Evolutionary conservation across 1,140 invertebrate genomes (phyloP).

Genomic region (Centruroides sculpturatus): DNA sequence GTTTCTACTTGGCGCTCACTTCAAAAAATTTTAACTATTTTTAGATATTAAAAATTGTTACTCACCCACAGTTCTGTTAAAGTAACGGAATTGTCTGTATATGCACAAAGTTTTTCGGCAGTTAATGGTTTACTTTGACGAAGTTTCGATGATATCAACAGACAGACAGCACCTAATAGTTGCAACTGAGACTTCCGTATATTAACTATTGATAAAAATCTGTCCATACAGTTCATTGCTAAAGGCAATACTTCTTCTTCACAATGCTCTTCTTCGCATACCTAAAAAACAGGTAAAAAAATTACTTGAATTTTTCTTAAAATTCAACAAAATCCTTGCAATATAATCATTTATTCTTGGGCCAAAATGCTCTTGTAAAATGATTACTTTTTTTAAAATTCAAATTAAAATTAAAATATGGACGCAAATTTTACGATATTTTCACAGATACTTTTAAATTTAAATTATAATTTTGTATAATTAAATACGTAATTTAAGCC

Average conservation of each 20-base stretch:
- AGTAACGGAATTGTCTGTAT: slow-evolving; percentile 81
- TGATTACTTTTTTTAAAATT: too few species aligned
- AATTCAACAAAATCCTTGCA: too few species aligned
- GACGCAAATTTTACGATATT: background rate
- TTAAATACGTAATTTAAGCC: background rate
- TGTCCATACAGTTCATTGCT: slow-evolving; percentile 81
- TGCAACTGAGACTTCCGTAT: slow-evolving; percentile 69
- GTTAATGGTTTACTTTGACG: slow-evolving; percentile 63
- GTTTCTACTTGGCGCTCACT: too few species aligned
- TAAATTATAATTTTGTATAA: background rate
- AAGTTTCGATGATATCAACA: slow-evolving; percentile 80
- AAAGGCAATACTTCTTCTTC: slow-evolving; percentile 82
- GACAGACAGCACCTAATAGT: slow-evolving; percentile 70
- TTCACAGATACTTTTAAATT: background rate
- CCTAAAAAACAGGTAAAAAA: slow-evolving; percentile 42
- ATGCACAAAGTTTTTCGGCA: slow-evolving; percentile 66
- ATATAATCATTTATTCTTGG: too few species aligned
- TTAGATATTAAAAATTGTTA: slow-evolving; percentile 20
- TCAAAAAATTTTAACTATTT: background rate
- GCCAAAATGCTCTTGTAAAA: too few species aligned
- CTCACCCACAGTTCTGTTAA: slow-evolving; percentile 70
- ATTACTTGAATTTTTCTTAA: too few species aligned
- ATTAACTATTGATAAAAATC: slow-evolving; percentile 61
- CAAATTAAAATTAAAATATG: too few species aligned
- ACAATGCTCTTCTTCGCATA: slow-evolving; percentile 78